Percentiles rank a stretch among this genome's conserved stretches.
Evolutionary conservation across 2,113 vertebrate species (phyloP).

Genomic region (Himantopus leucocephalus): DNA sequence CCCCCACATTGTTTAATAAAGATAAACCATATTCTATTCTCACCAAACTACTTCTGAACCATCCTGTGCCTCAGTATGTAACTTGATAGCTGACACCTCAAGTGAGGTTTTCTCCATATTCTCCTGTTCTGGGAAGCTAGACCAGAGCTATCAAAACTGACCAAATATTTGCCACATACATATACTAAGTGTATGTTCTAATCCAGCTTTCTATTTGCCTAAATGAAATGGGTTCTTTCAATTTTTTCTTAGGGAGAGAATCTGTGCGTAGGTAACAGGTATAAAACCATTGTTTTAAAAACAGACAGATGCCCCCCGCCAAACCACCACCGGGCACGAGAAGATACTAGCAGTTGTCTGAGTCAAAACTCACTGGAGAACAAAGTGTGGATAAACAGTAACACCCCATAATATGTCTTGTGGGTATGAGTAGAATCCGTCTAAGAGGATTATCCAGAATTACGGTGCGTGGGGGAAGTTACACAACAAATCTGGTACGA

Average conservation of each 20-base stretch:
- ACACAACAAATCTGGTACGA: neutral
- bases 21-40: neutral
- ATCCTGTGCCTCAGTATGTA: neutral
- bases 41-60: neutral
- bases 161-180: neutral
- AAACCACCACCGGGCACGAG: neutral
- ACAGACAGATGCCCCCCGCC: rapidly evolving
- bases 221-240: rapidly evolving
- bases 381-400: neutral
- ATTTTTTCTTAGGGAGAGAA: neutral
- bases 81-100: neutral
- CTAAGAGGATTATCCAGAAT: neutral
- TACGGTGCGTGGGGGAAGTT: neutral
- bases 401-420: neutral
- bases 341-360: neutral
- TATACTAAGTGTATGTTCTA: neutral
- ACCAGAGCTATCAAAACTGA: neutral
- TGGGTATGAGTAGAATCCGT: neutral
- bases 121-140: neutral
- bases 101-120: neutral
- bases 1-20: neutral
- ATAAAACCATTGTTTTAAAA: neutral
- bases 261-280: neutral
- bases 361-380: neutral
- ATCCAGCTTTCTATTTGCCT: neutral